phyloP scores from a whole-genome alignment of 2,888 invertebrate species.

The Stegana nigrithorax region DNA sequence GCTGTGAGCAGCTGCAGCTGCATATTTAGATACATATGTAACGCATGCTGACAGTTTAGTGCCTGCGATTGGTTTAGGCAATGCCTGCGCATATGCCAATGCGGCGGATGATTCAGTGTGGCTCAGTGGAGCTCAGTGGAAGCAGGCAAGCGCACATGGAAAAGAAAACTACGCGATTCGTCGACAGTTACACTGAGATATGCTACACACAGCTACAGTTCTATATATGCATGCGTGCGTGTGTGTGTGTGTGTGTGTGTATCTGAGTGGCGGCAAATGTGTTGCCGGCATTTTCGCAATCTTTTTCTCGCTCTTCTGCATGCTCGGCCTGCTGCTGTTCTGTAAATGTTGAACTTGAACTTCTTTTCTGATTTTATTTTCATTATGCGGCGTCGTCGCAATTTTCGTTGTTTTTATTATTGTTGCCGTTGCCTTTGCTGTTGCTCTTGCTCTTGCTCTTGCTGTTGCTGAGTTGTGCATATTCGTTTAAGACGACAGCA shows the following conservation, averaged over 20 bases:
- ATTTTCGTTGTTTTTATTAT: conserved; percentile 20
- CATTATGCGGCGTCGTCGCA: conserved; percentile 14
- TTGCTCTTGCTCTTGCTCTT: not conserved
- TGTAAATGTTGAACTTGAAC: conserved; percentile 43
- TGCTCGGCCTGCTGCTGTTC: not conserved
- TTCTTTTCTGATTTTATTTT: conserved; percentile 33
- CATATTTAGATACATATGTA: conserved; percentile 1
- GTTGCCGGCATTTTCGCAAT: conserved; percentile 17
- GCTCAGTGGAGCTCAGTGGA: not conserved
- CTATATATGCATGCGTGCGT: not conserved
- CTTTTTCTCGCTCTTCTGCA: conserved; percentile 10
- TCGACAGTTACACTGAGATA: too few species aligned
- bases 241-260: conserved; percentile 4
- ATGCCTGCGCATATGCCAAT: not conserved
- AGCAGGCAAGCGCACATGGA: not conserved
- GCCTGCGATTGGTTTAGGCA: not conserved
- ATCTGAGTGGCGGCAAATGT: not conserved
- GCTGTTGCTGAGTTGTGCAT: too few species aligned
- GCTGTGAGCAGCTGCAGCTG: not conserved
- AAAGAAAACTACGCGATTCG: too few species aligned
- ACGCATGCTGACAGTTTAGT: not conserved
- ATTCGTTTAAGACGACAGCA: too few species aligned
- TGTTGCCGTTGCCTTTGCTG: conserved; percentile 22
- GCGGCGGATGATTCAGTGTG: not conserved
- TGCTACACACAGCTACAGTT: too few species aligned